Evolutionary conservation across 2,797 vertebrate genomes (phyloP), one percentile per base, ranked within the genome.

Genomic region (Hyperoplus lanceolatus): DNA sequence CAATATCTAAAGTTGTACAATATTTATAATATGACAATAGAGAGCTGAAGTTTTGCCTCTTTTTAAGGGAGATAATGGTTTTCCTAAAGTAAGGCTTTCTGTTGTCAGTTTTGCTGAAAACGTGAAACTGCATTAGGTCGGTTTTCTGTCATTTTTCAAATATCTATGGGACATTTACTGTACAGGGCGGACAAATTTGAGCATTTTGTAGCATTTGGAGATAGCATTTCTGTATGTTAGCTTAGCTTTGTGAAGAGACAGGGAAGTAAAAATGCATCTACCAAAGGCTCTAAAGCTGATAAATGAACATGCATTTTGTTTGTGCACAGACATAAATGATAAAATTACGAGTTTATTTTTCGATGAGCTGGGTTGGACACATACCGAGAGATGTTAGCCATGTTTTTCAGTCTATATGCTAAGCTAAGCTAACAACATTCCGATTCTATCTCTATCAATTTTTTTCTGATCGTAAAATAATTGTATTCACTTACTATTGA

Each of bases 341-440:
- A 4, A 39, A 16, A 16, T 53, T 12, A 7, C 3, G 1, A 12
- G 36, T 69, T 60, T 0, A 42, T 43, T n/a, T 71, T 45, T 36
- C 12, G 10, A 36, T 6, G 4, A 13, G 38, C 9, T 51, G 18
- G 29, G 29, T 29, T 29, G 29, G 29, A 29, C 29, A 29, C 29
- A 29, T 29, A 29, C 29, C 3, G 29, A 29, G 29, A 29, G 29
- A 29, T 29, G 29, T 29, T 29, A 29, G 29, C 29, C 29, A 29
- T 29, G 29, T 29, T 36, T 29, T 9, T 50, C 50, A 9, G 49
- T 55, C 29, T 36, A 50, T 56, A 36, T 64, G 68, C 61, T 77
- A 77, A 71, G 53, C 75, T 77, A 77, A 2, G 67, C 55, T 63
- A 70, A 68, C 4, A 12, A 13, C 4, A 1, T 5, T 46, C 14